Conservation (phyloP, 2,797 vertebrate species). For the Loris lydekkerianus region DNA sequence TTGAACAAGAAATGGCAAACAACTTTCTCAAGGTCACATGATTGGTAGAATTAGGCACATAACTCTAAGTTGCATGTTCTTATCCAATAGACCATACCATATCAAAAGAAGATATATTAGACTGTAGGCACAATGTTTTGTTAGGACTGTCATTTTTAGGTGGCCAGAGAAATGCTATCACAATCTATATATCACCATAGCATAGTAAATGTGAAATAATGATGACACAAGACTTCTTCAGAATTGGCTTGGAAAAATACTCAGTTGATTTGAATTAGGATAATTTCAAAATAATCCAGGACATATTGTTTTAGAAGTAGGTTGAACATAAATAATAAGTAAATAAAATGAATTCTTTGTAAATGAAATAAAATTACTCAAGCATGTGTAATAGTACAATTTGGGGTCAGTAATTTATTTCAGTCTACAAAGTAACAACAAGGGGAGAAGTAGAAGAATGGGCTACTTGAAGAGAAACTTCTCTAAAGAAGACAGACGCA, state of each 20-base stretch:
- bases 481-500: too few relatives aligned
- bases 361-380: constrained; percentile 72
- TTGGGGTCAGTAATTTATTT: constrained; percentile 72
- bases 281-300: constrained; percentile 56
- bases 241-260: constrained; percentile 18
- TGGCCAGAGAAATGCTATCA: constrained; percentile 1
- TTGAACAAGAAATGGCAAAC: constrained; percentile 9
- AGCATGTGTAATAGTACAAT: constrained; percentile 62
- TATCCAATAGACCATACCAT: background rate
- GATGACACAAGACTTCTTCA: constrained; percentile 18
- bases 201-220: constrained; percentile 47
- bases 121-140: background rate
- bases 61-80: background rate
- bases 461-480: background rate
- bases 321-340: constrained; percentile 69
- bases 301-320: constrained; percentile 44
- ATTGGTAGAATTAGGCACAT: background rate
- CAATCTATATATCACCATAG: background rate
- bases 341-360: constrained; percentile 65
- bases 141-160: constrained; percentile 44
- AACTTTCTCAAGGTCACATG: constrained; percentile 14
- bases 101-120: constrained; percentile 6
- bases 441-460: constrained; percentile 32
- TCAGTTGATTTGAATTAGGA: constrained; percentile 40
- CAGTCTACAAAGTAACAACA: constrained; percentile 76